Percentiles rank a stretch among this genome's conserved stretches.
phyloP scores from a whole-genome alignment of 2,113 vertebrate genomes.

The Holacanthus passer region DNA sequence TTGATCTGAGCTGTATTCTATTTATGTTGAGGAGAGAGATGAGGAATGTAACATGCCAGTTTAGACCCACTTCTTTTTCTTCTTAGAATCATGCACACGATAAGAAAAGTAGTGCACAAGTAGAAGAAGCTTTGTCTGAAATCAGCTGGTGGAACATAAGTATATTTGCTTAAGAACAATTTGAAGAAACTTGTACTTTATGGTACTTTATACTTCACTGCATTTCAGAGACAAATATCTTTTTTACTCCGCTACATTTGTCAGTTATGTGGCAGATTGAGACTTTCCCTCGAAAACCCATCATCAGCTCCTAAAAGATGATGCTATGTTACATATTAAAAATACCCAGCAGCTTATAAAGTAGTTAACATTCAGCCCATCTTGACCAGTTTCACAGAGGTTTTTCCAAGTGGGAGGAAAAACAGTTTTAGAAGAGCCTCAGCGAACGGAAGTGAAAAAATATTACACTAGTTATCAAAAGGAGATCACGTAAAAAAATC shows the following conservation, averaged over 20 bases:
- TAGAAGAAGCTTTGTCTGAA: neutral
- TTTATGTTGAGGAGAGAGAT: conserved; percentile 20
- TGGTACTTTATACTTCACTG: neutral
- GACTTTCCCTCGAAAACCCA: too few species aligned
- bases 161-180: neutral
- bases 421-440: too few species aligned
- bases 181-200: neutral
- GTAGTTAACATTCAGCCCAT: too few species aligned
- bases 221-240: neutral
- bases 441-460: too few species aligned
- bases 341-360: neutral
- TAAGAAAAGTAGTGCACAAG: neutral
- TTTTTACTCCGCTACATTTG: neutral
- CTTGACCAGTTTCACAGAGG: too few species aligned
- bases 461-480: too few species aligned
- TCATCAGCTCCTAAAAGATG: neutral
- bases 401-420: too few species aligned
- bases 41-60: neutral
- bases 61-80: neutral
- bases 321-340: neutral
- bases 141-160: neutral
- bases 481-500: too few species aligned
- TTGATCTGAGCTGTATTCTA: conserved; percentile 21
- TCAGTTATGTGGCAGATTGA: too few species aligned
- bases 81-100: neutral